Evolutionary conservation across 2,797 vertebrate genomes (phyloP), one percentile per base, ranked within the genome.

Genomic region (Lutjanus campechanus): DNA sequence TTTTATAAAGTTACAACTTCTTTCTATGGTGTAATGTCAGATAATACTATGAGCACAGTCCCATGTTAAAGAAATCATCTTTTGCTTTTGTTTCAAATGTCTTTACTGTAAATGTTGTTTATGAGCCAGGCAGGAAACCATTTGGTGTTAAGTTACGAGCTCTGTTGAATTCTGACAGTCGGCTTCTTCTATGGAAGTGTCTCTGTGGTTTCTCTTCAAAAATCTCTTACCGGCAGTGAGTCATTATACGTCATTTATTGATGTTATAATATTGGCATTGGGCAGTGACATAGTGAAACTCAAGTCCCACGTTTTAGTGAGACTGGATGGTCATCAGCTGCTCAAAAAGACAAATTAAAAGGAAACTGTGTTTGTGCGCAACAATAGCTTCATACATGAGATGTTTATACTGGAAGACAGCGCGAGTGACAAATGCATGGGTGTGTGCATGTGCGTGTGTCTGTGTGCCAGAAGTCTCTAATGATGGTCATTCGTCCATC

Each of bases 371-470:
- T 49, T 1, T 67, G 69, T 47, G 11, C 2, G 0, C 8, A 8
- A 8, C 16, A 19, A 46, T 7, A 53, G 22, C 16, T 46, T 77
- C 49, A 51, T 12, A 75, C 12, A 12, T 17, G 7, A 67, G 12
- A 49, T 61, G 55, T 58, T 82, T 59, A 25, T 43, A 50, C 53
- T n/a, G 25, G 63, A 47, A 60, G 11, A 71, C 53, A 46, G 59
- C 62, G 25, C 2, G 59, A 62, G 66, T 61, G 50, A 75, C 16
- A 49, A 65, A 79, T 41, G 53, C 60, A 75, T 77, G 87, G 84
- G 85, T 60, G 88, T 85, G 79, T 69, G 64, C 40, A 63, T 77
- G 68, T 73, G 69, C 6, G 16, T 79, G 61, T 77, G 74, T 65
- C 40, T 47, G 50, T 11, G 20, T 53, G 76, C 62, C 70, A 83